A percentile compares a stretch with the other conserved stretches of the same genome.
phyloP scores from a whole-genome alignment of 1,140 invertebrate genomes.

The Caerostris extrusa region DNA sequence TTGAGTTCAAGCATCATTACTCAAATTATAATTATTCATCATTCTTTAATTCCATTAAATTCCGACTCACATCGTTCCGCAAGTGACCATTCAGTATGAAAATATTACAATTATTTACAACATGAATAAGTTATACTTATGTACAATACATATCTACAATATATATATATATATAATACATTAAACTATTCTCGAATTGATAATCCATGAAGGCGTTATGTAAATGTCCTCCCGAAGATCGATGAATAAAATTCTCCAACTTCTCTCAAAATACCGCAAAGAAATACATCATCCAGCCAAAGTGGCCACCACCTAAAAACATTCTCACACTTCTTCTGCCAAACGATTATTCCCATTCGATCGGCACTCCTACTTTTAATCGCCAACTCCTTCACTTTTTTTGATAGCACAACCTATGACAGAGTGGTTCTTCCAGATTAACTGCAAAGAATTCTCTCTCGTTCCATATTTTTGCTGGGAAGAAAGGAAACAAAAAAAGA shows the following conservation, averaged over 20 bases:
- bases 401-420: slow-evolving; percentile 38
- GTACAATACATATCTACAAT: no score
- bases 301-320: not conserved
- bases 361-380: slow-evolving; percentile 31
- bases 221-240: not conserved
- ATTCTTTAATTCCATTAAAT: no score
- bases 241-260: not conserved
- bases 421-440: not conserved
- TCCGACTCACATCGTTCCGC: no score
- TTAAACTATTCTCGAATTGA: not conserved
- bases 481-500: not conserved
- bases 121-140: no score
- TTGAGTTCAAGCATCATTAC: no score
- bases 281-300: not conserved
- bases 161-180: no score
- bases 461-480: not conserved
- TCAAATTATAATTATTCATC: no score
- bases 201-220: not conserved
- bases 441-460: not conserved
- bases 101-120: no score
- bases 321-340: not conserved
- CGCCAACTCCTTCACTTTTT: not conserved
- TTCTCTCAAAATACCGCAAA: not conserved
- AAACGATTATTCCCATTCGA: slow-evolving; percentile 13
- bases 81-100: no score